Conservation (phyloP, 2,797 vertebrate genomes). For the Anisognathus igniventris region DNA sequence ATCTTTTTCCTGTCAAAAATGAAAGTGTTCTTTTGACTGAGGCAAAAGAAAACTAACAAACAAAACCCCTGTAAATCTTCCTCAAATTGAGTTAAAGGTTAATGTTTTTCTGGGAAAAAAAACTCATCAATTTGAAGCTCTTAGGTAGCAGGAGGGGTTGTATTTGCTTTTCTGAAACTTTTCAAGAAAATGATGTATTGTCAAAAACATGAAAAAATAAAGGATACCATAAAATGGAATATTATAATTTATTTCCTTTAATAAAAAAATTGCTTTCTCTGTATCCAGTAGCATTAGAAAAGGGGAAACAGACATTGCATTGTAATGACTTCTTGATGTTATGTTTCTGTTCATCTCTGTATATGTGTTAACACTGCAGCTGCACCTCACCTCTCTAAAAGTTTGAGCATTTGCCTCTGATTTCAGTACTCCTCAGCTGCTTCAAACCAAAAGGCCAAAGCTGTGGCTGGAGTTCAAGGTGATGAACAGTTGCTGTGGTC, state of each 20-base stretch:
- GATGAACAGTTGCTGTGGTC: not conserved
- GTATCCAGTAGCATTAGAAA: not conserved
- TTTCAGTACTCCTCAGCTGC: not conserved
- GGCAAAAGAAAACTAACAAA: not conserved
- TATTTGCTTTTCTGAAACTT: not conserved
- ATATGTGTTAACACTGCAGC: not conserved
- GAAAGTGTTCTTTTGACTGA: not conserved
- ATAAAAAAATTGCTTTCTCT: not conserved
- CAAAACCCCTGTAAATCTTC: not conserved
- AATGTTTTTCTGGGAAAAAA: not conserved
- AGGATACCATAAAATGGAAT: not conserved
- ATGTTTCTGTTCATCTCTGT: not conserved
- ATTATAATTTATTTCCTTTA: not conserved
- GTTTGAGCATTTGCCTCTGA: not conserved
- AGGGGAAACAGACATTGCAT: not conserved
- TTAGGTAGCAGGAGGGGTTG: rapidly evolving
- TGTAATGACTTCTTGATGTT: not conserved
- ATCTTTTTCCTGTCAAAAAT: not conserved
- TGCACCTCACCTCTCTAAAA: not conserved
- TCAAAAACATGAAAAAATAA: not conserved
- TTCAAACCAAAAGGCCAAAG: not conserved
- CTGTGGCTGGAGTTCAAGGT: not conserved
- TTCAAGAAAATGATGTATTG: not conserved
- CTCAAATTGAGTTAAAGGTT: not conserved
- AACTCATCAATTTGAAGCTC: rapidly evolving